Evolutionary conservation across 2,888 invertebrate species (phyloP).

Genomic region (Cheiracanthium punctorium): DNA sequence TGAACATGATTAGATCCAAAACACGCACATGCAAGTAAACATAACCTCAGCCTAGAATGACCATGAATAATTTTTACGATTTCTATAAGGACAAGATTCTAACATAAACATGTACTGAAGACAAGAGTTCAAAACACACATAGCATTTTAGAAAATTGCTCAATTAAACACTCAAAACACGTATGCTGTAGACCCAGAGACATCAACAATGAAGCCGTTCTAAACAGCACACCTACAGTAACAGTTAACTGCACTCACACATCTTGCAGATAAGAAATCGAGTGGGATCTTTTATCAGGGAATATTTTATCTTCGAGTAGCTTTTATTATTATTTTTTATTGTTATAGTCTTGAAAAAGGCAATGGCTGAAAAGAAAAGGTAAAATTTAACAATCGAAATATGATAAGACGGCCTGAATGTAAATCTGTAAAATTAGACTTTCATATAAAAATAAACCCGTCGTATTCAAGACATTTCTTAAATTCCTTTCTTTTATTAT

Average conservation of each 20-base stretch:
- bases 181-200: not conserved
- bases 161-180: not conserved
- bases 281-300: conserved; percentile 6
- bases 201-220: not conserved
- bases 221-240: not conserved
- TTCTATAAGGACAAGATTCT: too few species aligned
- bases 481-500: too few species aligned
- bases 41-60: too few species aligned
- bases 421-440: not conserved
- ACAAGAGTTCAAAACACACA: too few species aligned
- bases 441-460: too few species aligned
- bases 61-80: too few species aligned
- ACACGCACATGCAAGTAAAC: too few species aligned
- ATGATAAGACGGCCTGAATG: not conserved
- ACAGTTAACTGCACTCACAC: not conserved
- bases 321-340: not conserved
- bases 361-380: not conserved
- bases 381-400: not conserved
- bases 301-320: not conserved
- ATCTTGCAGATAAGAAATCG: not conserved
- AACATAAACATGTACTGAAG: too few species aligned
- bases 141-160: too few species aligned
- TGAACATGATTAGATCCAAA: too few species aligned
- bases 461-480: too few species aligned
- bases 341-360: too few species aligned